These are phyloP conservation scores for Morphnarchus princeps DNA, from an alignment of 2,113 vertebrate species.

Conservation along the genomic window DNA sequence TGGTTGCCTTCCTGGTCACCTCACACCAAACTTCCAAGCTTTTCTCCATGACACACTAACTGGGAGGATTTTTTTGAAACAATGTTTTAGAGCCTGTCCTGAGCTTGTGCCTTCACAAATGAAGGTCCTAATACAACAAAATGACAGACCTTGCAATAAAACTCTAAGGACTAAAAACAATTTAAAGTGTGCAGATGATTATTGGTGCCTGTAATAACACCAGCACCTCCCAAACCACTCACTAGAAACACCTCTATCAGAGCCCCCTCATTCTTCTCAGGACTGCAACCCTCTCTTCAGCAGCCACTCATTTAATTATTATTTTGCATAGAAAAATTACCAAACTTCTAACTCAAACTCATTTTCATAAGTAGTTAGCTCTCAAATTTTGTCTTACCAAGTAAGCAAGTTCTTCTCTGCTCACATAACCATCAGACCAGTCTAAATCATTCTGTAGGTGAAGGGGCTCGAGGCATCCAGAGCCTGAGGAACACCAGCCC, in stretches of 20 bases:
- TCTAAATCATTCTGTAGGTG: not conserved
- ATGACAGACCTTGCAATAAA: fast-evolving
- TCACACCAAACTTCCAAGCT: too few relatives aligned
- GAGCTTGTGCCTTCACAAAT: not conserved
- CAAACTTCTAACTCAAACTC: not conserved
- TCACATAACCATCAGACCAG: not conserved
- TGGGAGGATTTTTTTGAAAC: not conserved
- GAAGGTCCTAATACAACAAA: not conserved
- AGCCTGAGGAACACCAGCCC: not conserved
- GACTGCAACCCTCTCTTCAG: not conserved
- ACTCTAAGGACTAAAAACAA: not conserved
- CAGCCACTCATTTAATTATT: not conserved
- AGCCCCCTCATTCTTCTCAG: not conserved
- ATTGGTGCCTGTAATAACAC: not conserved
- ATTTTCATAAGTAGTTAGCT: not conserved
- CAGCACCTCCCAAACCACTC: not conserved
- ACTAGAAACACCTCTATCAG: not conserved
- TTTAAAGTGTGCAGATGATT: not conserved
- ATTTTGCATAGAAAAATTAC: not conserved
- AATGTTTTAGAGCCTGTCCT: not conserved
- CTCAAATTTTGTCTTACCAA: not conserved
- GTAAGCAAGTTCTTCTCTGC: not conserved
- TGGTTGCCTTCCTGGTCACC: not conserved
- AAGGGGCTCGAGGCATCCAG: not conserved
- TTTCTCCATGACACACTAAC: too few relatives aligned